A percentile compares a stretch with the other conserved stretches of the same genome.
phyloP scores from a whole-genome alignment of 1,140 invertebrate species.

The Helicoverpa armigera region DNA sequence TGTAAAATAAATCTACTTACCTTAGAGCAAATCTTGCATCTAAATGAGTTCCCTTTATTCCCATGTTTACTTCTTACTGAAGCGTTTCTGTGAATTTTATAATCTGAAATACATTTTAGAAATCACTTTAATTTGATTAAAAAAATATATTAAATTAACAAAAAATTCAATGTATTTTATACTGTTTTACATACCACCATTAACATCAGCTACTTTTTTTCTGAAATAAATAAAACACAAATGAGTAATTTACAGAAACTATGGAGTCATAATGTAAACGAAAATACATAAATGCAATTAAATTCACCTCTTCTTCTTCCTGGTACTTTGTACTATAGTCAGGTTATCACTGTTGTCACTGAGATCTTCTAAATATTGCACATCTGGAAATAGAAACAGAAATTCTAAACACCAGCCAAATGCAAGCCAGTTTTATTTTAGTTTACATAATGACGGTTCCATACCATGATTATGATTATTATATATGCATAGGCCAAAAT shows the following conservation, averaged over 20 bases:
- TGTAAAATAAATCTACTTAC: slow-evolving; percentile 37
- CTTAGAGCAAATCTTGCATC: slow-evolving; percentile 56
- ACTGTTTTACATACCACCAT: background rate
- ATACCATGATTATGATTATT: no score
- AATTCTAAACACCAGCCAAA: background rate
- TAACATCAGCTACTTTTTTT: background rate
- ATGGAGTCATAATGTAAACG: background rate
- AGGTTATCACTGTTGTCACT: slow-evolving; percentile 49
- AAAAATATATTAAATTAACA: background rate
- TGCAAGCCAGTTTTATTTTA: no score
- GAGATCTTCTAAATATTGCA: slow-evolving; percentile 55
- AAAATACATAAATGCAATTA: background rate
- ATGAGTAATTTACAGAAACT: background rate
- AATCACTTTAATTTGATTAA: background rate
- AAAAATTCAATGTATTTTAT: background rate
- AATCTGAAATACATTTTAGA: slow-evolving; percentile 3
- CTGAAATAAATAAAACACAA: slow-evolving; percentile 17
- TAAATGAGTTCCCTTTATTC: slow-evolving; percentile 46
- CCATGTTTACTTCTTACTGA: slow-evolving; percentile 13
- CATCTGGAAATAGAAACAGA: slow-evolving; percentile 48
- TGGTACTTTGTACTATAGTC: slow-evolving; percentile 38
- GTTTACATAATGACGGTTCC: no score
- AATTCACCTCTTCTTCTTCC: slow-evolving; percentile 5
- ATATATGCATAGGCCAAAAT: no score
- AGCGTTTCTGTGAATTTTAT: background rate